Conservation (phyloP, 2,888 invertebrate species). For the Rhorus exstirpatorius region DNA sequence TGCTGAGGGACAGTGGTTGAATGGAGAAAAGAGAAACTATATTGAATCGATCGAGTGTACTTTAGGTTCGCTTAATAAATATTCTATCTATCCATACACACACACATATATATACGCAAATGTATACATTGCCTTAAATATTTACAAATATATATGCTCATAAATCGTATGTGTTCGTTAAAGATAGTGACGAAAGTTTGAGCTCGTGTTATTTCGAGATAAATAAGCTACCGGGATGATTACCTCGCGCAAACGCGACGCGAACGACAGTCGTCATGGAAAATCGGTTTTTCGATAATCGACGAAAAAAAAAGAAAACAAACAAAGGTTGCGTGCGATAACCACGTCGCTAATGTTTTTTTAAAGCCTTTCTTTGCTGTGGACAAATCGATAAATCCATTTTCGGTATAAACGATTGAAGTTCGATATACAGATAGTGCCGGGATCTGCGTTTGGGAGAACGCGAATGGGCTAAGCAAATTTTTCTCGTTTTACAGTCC, state of each 20-base stretch:
- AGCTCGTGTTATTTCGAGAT: conserved; percentile 6
- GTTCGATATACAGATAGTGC: no score
- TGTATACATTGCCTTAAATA: not conserved
- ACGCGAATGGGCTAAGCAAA: no score
- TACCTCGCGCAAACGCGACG: conserved; percentile 11
- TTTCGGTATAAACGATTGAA: not conserved
- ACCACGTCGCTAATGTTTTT: conserved; percentile 1
- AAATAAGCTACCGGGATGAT: conserved; percentile 2
- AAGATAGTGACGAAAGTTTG: not conserved
- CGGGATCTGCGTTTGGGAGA: no score
- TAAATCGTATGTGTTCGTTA: conserved; percentile 15
- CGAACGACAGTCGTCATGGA: not conserved
- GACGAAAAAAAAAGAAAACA: conserved; percentile 15
- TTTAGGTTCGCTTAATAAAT: conserved; percentile 23
- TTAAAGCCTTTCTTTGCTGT: not conserved
- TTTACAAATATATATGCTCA: conserved; percentile 2
- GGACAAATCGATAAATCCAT: not conserved
- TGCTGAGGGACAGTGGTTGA: not conserved
- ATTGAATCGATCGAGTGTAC: not conserved
- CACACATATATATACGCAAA: not conserved
- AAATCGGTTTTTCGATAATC: not conserved
- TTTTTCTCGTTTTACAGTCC: no score
- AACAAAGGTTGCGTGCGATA: not conserved
- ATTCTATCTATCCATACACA: not conserved
- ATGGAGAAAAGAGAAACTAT: not conserved